These are phyloP conservation scores for Spea hammondii DNA, from an alignment of 2,797 vertebrate genomes.

Conservation along the genomic window DNA sequence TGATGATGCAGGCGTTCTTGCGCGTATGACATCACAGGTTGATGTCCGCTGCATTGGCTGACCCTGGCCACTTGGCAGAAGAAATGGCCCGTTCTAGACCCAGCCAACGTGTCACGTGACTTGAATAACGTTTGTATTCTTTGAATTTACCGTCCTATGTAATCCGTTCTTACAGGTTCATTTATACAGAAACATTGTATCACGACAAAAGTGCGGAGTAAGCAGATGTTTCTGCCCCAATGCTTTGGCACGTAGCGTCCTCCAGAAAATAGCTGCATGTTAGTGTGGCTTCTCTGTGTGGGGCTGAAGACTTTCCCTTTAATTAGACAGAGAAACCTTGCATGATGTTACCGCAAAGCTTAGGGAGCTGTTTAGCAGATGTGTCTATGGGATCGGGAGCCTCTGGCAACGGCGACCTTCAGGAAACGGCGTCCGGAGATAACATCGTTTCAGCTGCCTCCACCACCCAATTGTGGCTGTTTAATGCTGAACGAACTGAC, in stretches of 20 bases:
- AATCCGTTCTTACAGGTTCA: too few species aligned
- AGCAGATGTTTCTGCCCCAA: slow-evolving; percentile 7
- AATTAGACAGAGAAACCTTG: slow-evolving; percentile 40
- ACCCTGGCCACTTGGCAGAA: too few species aligned
- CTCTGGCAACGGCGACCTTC: background rate
- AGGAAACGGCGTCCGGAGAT: background rate
- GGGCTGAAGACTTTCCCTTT: slow-evolving; percentile 38
- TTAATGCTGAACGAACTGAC: background rate
- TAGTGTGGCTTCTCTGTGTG: slow-evolving; percentile 44
- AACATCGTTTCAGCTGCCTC: background rate
- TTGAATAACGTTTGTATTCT: too few species aligned
- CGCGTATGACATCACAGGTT: slow-evolving; percentile 14
- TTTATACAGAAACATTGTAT: too few species aligned
- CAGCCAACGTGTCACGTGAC: too few species aligned
- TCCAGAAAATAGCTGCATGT: slow-evolving; percentile 28
- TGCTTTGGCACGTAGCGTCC: slow-evolving; percentile 5
- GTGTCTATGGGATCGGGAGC: background rate
- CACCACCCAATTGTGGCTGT: background rate
- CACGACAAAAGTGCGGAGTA: slow-evolving; percentile 10
- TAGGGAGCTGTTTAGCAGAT: slow-evolving; percentile 41
- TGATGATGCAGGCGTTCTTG: background rate
- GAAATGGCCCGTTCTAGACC: too few species aligned
- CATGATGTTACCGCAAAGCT: slow-evolving; percentile 41
- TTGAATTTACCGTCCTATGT: too few species aligned
- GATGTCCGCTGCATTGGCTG: background rate